Conservation (phyloP, 2,113 vertebrate genomes). For the Salminus brasiliensis region DNA sequence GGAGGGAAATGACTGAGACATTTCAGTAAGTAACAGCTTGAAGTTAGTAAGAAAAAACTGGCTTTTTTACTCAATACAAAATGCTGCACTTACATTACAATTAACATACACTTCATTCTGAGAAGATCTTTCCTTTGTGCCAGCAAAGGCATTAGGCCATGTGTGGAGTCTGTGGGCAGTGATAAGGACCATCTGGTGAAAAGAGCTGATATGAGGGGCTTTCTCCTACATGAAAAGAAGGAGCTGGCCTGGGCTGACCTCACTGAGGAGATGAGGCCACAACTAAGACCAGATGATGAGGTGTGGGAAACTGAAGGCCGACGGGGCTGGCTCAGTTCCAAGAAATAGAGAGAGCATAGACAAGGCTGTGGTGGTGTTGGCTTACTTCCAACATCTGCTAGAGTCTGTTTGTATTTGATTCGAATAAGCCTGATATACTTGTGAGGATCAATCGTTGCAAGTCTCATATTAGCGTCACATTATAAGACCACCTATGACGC, state of each 20-base stretch:
- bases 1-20: conserved; percentile 16
- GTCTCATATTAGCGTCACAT: neutral
- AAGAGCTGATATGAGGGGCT: conserved; percentile 61
- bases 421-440: neutral
- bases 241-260: conserved; percentile 18
- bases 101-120: neutral
- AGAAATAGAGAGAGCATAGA: neutral
- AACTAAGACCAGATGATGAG: conserved; percentile 54
- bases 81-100: neutral
- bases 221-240: conserved; percentile 30
- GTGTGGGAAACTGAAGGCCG: conserved; percentile 59
- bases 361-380: neutral
- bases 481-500: neutral
- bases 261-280: conserved; percentile 14
- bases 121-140: conserved; percentile 29
- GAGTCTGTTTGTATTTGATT: conserved; percentile 14
- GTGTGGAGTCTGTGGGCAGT: conserved; percentile 51
- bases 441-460: neutral
- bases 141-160: conserved; percentile 41
- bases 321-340: conserved; percentile 34
- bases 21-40: conserved; percentile 7
- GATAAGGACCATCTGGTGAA: conserved; percentile 67
- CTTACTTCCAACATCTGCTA: neutral
- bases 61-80: neutral
- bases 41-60: neutral